A percentile compares a stretch with the other conserved stretches of the same genome.
Evolutionary conservation across 2,113 vertebrate genomes (phyloP).

Genomic region (Zosterops pallidus): DNA sequence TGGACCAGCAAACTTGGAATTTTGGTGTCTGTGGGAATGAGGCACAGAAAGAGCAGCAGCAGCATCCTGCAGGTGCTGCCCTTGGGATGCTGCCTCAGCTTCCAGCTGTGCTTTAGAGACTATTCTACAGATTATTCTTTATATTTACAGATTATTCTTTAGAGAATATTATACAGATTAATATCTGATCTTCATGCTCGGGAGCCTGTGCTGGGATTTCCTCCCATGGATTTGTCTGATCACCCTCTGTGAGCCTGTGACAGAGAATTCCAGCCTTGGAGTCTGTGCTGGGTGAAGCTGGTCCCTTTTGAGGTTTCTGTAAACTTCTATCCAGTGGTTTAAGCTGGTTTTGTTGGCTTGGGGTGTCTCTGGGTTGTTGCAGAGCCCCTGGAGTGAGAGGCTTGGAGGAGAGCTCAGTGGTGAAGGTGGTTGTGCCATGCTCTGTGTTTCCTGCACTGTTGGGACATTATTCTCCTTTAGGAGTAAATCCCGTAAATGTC

Average conservation of each 20-base stretch:
- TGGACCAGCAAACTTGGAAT: background rate
- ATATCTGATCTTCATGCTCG: background rate
- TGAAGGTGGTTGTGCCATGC: background rate
- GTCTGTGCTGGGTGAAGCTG: accelerated
- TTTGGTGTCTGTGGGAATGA: accelerated
- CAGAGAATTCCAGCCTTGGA: accelerated
- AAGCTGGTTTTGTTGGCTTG: background rate
- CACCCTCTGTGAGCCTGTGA: background rate
- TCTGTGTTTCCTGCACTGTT: background rate
- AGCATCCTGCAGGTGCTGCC: accelerated
- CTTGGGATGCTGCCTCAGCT: background rate
- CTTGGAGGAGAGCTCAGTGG: background rate
- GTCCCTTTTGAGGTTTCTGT: background rate
- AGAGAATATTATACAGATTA: background rate
- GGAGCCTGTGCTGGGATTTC: background rate
- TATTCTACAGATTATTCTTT: background rate
- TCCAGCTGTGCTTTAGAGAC: background rate
- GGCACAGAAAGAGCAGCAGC: accelerated
- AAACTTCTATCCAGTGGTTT: background rate
- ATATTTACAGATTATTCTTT: background rate
- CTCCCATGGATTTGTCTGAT: background rate
- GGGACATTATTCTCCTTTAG: background rate
- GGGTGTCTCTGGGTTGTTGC: background rate
- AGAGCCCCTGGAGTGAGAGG: background rate
- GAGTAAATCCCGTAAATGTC: background rate